Conservation (phyloP, 2,888 invertebrate genomes). For the Endomychus coccineus region DNA sequence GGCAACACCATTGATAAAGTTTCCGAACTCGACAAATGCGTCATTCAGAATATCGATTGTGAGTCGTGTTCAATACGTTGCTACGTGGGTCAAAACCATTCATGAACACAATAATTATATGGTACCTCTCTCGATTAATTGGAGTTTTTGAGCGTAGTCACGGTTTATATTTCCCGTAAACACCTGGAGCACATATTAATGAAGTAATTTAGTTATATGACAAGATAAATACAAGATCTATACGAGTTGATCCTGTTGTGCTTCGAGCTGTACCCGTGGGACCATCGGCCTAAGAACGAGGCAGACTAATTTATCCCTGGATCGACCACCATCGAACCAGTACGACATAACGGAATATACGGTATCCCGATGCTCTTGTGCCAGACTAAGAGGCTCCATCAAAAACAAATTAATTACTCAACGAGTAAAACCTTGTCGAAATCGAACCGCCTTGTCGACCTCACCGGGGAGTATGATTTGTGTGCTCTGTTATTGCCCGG, state of each 20-base stretch:
- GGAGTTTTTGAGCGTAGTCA: too few relatives aligned
- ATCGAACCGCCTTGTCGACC: slow-evolving; percentile 38
- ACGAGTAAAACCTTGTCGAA: slow-evolving; percentile 39
- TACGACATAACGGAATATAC: slow-evolving; percentile 1
- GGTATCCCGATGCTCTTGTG: slow-evolving; percentile 6
- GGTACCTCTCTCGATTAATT: too few relatives aligned
- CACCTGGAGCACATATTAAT: slow-evolving; percentile 12
- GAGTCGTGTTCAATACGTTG: too few relatives aligned
- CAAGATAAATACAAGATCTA: slow-evolving; percentile 44
- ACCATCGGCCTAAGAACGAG: slow-evolving; percentile 39
- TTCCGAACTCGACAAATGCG: too few relatives aligned
- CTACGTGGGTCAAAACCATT: too few relatives aligned
- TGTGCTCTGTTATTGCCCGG: slow-evolving; percentile 29
- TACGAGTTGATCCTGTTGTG: slow-evolving; percentile 39
- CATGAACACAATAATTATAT: too few relatives aligned
- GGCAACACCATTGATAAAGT: too few relatives aligned
- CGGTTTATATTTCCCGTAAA: too few relatives aligned
- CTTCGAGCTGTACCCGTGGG: slow-evolving; percentile 31
- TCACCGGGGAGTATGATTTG: slow-evolving; percentile 38
- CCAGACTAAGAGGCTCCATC: slow-evolving; percentile 36
- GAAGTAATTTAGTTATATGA: slow-evolving; percentile 43
- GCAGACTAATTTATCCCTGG: slow-evolving; percentile 3
- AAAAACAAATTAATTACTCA: slow-evolving; percentile 43
- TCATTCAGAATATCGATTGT: too few relatives aligned
- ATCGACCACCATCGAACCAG: slow-evolving; percentile 1